Base-by-base conservation (phyloP, 2,113 vertebrate species). In the Platycercus adscitus region DNA sequence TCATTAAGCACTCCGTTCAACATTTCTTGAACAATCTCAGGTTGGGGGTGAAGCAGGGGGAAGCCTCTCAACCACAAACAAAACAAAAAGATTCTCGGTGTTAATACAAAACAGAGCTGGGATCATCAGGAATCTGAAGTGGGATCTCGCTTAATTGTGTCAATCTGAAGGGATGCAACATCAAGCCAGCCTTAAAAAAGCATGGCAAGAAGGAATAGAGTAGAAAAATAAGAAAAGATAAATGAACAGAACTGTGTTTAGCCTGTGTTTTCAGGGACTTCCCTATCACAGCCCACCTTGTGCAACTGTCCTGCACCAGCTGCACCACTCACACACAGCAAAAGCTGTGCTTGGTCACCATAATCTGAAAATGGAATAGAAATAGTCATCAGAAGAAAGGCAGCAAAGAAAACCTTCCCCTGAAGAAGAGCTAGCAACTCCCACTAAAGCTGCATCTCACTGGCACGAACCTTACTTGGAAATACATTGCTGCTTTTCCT, bases 1-100 rank as follows among this genome's bases (percentile, higher is more conserved):
- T 89, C 94, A 96, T 95, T 96, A 96, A 94, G 95, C 71, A 75
- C 91, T 92, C 96, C 33, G 94, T 96, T 93, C 94, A 98, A 53
- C 73, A 72, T 95, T 87, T 93, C 83, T 96, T 97, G 93, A 95
- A 93, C 73, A 55, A 89, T 61, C 77, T 86, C 69, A 84, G 89
- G 89, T 35, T 35, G 13, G 47, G 39, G 8, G 31, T 58, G 56
- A 58, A 31, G 53, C 53, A 29, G 5, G 4, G 25, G n/a, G 5
- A 39, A 35, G 33, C 43, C 28, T 78, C 77, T 78, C 1, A 0
- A 43, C 77, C 83, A 77, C 81, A 89, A 91, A 66, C 47, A 68
- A 75, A 75, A 35, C 85, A 95, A 88, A 85, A 96, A 84, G 90
- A 95, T 68, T 73, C 69, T 93, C 68, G 35, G 53, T 33, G 43